Conservation (phyloP, 2,797 vertebrate species). For the Enteromius treurensis region DNA sequence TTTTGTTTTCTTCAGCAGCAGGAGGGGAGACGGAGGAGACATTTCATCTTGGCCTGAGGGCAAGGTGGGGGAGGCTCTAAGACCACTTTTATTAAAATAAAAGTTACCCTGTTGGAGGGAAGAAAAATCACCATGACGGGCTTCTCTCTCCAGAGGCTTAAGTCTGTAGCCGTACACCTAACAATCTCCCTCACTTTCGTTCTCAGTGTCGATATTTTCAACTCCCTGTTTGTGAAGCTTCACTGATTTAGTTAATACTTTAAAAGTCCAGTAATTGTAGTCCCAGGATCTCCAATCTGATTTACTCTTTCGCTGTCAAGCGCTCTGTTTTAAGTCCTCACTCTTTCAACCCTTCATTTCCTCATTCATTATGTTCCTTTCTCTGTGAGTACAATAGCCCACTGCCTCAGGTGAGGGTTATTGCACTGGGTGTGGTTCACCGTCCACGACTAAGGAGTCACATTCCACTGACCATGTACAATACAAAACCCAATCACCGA, state of each 20-base stretch:
- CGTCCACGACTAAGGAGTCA: constrained; percentile 48
- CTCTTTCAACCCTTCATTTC: constrained; percentile 55
- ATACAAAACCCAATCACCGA: constrained; percentile 51
- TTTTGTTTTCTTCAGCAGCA: constrained; percentile 48
- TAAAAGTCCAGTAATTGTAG: constrained; percentile 42
- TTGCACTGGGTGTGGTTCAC: constrained; percentile 56
- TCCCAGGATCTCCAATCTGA: constrained; percentile 46
- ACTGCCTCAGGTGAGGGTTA: constrained; percentile 60
- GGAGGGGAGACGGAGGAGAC: constrained; percentile 65
- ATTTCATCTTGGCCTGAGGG: constrained; percentile 71
- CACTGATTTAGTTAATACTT: constrained; percentile 40
- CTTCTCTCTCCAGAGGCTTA: constrained; percentile 55
- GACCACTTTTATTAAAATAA: constrained; percentile 83
- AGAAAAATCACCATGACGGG: constrained; percentile 67
- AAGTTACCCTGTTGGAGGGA: constrained; percentile 59
- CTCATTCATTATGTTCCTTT: constrained; percentile 51
- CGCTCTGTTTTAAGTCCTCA: constrained; percentile 37
- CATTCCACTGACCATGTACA: constrained; percentile 59
- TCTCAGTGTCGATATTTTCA: constrained; percentile 39
- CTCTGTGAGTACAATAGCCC: constrained; percentile 44
- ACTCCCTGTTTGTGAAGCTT: constrained; percentile 50
- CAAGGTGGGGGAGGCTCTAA: constrained; percentile 68
- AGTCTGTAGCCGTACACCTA: constrained; percentile 53
- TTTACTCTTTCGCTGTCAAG: constrained; percentile 27
- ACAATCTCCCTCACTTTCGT: constrained; percentile 21